These are phyloP conservation scores for Sebastolobus altivelis DNA, from an alignment of 2,797 vertebrate species.

Conservation along the genomic window DNA sequence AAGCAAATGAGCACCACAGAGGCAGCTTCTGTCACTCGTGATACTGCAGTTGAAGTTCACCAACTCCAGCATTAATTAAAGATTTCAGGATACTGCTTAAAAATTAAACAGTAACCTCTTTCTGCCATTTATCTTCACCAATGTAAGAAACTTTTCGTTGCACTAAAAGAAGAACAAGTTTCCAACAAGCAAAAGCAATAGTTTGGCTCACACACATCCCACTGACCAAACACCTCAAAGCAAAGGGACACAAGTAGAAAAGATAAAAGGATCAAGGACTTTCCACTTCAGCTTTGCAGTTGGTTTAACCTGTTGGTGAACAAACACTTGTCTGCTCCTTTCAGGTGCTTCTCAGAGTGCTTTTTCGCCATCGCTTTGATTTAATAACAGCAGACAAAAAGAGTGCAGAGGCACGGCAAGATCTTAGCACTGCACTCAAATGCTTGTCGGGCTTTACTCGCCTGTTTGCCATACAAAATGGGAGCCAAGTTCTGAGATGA, in stretches of 20 bases:
- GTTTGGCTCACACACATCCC: neutral
- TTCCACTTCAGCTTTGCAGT: constrained; percentile 28
- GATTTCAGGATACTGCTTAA: neutral
- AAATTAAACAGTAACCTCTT: neutral
- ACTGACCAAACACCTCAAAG: neutral
- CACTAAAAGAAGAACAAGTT: neutral
- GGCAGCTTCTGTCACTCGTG: neutral
- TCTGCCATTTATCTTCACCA: neutral
- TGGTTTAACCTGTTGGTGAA: constrained; percentile 28
- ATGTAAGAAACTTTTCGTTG: neutral
- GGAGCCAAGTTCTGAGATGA: constrained; percentile 25
- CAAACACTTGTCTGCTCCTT: constrained; percentile 14
- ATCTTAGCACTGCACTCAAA: constrained; percentile 35
- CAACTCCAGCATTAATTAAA: neutral
- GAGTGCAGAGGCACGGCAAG: constrained; percentile 2
- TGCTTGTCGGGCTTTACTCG: constrained; percentile 12
- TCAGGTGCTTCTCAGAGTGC: constrained; percentile 4
- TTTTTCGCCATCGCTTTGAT: constrained; percentile 36
- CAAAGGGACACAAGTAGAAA: constrained; percentile 1
- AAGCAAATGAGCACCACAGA: neutral
- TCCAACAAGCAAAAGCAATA: neutral
- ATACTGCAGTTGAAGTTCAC: neutral
- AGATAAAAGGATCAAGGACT: constrained; percentile 34
- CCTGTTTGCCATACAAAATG: constrained; percentile 36
- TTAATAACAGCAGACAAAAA: constrained; percentile 43